Conservation (phyloP, 2,797 vertebrate species). For the Liasis olivaceus region DNA sequence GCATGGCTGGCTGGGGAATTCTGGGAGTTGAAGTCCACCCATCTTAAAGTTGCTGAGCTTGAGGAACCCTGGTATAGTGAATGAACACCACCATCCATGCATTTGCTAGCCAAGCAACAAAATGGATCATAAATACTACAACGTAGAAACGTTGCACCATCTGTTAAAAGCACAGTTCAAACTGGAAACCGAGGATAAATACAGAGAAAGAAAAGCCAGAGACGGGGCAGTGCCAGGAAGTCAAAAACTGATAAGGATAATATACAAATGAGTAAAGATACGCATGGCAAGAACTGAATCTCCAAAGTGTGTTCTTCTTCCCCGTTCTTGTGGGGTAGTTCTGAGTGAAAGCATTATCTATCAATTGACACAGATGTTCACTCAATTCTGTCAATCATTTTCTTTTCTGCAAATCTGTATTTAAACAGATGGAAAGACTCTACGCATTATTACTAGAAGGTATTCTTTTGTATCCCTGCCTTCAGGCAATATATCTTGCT, state of each 20-base stretch:
- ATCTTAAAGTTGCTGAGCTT: no score
- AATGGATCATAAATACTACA: constrained; percentile 27
- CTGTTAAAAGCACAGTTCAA: constrained; percentile 70
- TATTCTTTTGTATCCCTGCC: constrained; percentile 15
- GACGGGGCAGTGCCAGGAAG: constrained; percentile 60
- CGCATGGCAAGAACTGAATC: constrained; percentile 56
- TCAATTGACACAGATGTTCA: constrained; percentile 65
- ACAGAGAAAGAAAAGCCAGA: constrained; percentile 38
- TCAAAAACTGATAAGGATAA: constrained; percentile 65
- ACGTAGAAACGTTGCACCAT: constrained; percentile 53
- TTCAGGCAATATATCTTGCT: constrained; percentile 15
- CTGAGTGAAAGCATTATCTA: constrained; percentile 45
- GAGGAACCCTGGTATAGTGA: no score
- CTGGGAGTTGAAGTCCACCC: no score
- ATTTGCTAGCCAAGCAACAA: constrained; percentile 63
- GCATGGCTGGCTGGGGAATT: no score
- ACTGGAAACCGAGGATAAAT: constrained; percentile 68
- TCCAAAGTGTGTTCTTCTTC: constrained; percentile 13
- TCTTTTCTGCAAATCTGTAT: constrained; percentile 56
- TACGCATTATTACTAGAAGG: constrained; percentile 35
- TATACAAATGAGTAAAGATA: constrained; percentile 63
- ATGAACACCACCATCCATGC: constrained; percentile 41
- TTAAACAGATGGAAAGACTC: constrained; percentile 52
- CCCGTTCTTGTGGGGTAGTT: not conserved
- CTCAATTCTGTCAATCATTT: constrained; percentile 66